Conservation (phyloP, 2,888 invertebrate species). For the Choreutis nemorana region DNA sequence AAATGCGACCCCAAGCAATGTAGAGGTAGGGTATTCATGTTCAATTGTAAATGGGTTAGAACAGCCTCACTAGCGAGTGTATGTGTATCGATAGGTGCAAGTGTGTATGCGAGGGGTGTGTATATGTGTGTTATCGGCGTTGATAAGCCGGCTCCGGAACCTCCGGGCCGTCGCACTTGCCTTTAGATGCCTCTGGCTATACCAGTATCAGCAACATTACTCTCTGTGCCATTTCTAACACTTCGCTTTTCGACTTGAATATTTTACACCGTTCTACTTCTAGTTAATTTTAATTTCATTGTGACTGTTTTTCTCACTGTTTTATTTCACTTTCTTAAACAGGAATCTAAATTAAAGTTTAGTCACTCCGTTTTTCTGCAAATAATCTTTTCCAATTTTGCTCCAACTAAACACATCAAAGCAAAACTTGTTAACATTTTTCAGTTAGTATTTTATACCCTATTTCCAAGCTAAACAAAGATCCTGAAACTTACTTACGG, state of each 20-base stretch:
- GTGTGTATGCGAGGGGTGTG: conserved; percentile 5
- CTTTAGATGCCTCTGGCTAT: conserved; percentile 31
- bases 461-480: conserved; percentile 39
- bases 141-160: conserved; percentile 39
- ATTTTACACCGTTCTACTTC: too few relatives aligned
- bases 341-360: too few relatives aligned
- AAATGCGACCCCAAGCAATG: background rate
- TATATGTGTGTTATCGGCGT: conserved; percentile 44
- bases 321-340: too few relatives aligned
- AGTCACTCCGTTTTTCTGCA: too few relatives aligned
- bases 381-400: too few relatives aligned
- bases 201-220: conserved; percentile 15
- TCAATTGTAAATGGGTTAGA: conserved; percentile 27
- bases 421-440: background rate
- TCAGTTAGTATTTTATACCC: conserved; percentile 21
- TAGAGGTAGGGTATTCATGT: conserved; percentile 11
- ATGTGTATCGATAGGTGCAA: background rate
- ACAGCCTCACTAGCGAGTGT: conserved; percentile 4
- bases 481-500: conserved; percentile 39
- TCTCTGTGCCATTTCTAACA: too few relatives aligned
- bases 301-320: too few relatives aligned
- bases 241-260: too few relatives aligned
- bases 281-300: too few relatives aligned
- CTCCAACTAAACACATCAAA: too few relatives aligned
- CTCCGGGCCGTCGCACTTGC: conserved; percentile 32